Conservation (phyloP, 2,113 vertebrate genomes). For the Callithrix jacchus region DNA sequence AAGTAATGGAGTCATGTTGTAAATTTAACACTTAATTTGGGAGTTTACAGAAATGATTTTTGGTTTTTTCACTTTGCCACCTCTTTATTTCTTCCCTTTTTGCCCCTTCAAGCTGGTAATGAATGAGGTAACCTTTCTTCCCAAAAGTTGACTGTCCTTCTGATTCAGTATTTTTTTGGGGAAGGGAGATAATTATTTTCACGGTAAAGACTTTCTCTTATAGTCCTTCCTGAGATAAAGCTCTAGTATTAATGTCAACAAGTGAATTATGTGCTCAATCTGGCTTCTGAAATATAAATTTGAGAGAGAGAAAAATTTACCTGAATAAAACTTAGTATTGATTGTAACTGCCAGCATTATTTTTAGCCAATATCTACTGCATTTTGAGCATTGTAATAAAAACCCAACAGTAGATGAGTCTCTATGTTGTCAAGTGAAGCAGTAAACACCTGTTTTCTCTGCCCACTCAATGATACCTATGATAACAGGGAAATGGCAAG, state of each 20-base stretch:
- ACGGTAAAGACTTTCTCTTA: not conserved
- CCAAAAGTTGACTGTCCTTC: not conserved
- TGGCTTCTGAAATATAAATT: slow-evolving; percentile 7
- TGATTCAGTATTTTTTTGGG: slow-evolving; percentile 26
- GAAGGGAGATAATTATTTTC: not conserved
- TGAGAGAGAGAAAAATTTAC: not conserved
- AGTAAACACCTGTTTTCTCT: not conserved
- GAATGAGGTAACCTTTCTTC: not conserved
- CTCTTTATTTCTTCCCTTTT: not conserved
- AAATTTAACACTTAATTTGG: not conserved
- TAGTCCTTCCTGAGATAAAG: not conserved
- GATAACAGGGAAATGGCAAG: not conserved
- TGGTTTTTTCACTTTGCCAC: not conserved
- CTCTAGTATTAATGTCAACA: not conserved
- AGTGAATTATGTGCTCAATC: not conserved
- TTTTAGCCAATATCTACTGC: not conserved
- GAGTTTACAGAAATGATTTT: not conserved
- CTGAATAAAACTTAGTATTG: not conserved
- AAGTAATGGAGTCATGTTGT: not conserved
- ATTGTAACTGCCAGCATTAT: not conserved
- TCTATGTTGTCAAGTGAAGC: not conserved
- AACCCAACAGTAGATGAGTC: not conserved
- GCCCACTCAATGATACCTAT: not conserved
- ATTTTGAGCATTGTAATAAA: not conserved
- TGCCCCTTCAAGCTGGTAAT: not conserved